Evolutionary conservation across 2,888 invertebrate species (phyloP).

Genomic region (Gastracanthus pulcherrimus): DNA sequence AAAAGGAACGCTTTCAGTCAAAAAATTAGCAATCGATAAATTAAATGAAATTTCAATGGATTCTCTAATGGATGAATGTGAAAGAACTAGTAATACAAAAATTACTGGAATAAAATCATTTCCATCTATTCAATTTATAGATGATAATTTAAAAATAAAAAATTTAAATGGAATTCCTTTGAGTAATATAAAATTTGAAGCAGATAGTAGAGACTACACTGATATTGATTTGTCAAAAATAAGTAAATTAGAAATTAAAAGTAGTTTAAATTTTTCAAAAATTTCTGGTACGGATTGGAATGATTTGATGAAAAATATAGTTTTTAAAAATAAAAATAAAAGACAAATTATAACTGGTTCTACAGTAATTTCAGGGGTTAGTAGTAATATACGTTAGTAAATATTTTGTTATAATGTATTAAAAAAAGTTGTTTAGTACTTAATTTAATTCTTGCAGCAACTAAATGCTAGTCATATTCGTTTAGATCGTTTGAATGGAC

Average conservation of each 20-base stretch:
- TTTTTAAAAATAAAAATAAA: constrained; percentile 77
- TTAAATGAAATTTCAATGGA: constrained; percentile 69
- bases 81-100: constrained; percentile 57
- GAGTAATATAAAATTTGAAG: constrained; percentile 68
- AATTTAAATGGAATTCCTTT: constrained; percentile 71
- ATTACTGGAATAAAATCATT: constrained; percentile 64
- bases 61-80: constrained; percentile 66
- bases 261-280: constrained; percentile 65
- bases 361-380: constrained; percentile 79
- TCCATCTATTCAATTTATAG: constrained; percentile 59
- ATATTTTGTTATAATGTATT: neutral
- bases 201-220: constrained; percentile 63
- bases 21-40: constrained; percentile 65
- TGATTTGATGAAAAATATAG: constrained; percentile 75
- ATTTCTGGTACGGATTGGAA: constrained; percentile 79
- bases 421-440: neutral
- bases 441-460: constrained; percentile 69
- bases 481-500: constrained; percentile 76
- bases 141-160: constrained; percentile 65
- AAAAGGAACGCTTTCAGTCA: constrained; percentile 65
- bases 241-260: constrained; percentile 60
- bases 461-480: constrained; percentile 73
- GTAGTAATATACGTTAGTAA: constrained; percentile 51
- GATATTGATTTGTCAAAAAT: constrained; percentile 64
- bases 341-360: constrained; percentile 73